Percentiles rank a stretch among this genome's conserved stretches.
phyloP scores from a whole-genome alignment of 2,797 vertebrate species.

The Chiroxiphia lanceolata region DNA sequence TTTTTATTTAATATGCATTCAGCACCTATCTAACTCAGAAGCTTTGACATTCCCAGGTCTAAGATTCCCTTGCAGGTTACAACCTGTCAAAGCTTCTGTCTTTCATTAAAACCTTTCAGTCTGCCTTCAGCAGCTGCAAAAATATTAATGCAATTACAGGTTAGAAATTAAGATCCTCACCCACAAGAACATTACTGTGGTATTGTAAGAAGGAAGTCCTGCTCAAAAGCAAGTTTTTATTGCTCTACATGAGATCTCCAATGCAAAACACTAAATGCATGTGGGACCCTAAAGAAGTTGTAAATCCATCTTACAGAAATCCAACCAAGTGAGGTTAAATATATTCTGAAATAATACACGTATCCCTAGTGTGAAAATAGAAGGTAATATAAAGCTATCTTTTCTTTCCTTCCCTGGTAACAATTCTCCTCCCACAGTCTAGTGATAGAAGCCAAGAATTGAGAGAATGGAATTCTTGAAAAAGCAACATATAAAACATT shows the following conservation, averaged over 20 bases:
- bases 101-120: background rate
- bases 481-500: background rate
- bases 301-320: background rate
- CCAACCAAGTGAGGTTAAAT: background rate
- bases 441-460: background rate
- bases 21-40: background rate
- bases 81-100: background rate
- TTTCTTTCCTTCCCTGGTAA: background rate
- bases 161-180: constrained; percentile 2
- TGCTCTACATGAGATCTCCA: background rate
- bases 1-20: constrained; percentile 5
- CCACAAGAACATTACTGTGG: background rate
- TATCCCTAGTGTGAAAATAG: background rate
- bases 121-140: constrained; percentile 35
- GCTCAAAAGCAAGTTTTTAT: background rate
- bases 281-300: background rate
- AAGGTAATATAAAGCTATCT: background rate
- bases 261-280: background rate
- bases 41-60: background rate
- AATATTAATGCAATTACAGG: background rate
- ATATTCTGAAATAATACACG: background rate
- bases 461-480: constrained; percentile 1
- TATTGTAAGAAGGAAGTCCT: background rate
- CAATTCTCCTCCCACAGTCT: background rate
- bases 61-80: constrained; percentile 23